phyloP scores from a whole-genome alignment of 2,888 invertebrate genomes.

The Notocelia uddmanniana region DNA sequence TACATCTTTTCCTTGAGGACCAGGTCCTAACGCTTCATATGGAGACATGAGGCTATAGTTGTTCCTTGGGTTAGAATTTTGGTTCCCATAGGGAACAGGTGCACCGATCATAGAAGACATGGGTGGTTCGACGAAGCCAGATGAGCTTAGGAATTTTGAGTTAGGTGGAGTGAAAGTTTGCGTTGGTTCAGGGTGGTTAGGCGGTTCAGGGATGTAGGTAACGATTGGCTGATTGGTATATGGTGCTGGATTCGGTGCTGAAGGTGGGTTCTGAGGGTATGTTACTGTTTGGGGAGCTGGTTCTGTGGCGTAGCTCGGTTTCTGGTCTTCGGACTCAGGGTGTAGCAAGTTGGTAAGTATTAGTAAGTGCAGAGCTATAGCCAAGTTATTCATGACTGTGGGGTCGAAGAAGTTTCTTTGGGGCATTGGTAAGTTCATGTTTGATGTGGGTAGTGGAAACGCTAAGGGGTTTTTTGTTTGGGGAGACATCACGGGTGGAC shows the following conservation, averaged over 20 bases:
- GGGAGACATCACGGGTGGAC: not conserved
- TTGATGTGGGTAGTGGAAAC: not conserved
- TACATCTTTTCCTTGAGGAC: conserved; percentile 48
- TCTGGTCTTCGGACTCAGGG: conserved; percentile 47
- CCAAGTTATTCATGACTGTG: conserved; percentile 72
- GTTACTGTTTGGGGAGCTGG: conserved; percentile 15
- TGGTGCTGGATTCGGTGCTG: not conserved
- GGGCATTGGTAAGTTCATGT: conserved; percentile 5
- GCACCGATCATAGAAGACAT: conserved; percentile 48
- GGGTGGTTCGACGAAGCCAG: conserved; percentile 52
- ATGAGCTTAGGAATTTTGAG: conserved; percentile 50
- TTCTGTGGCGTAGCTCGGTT: conserved; percentile 19
- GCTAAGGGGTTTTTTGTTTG: not conserved
- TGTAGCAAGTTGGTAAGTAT: conserved; percentile 72
- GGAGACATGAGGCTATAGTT: conserved; percentile 63
- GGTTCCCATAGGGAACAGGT: not conserved
- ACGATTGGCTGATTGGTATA: not conserved
- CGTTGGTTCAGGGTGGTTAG: not conserved
- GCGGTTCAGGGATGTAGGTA: not conserved
- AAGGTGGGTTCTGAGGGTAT: conserved; percentile 10
- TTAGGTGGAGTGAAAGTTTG: conserved; percentile 15
- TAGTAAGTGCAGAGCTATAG: conserved; percentile 72
- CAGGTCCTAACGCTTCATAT: conserved; percentile 61
- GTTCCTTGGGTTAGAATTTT: conserved; percentile 48
- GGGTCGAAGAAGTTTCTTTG: conserved; percentile 55